Evolutionary conservation across 1,140 invertebrate genomes (phyloP).

Genomic region (Ips typographus): DNA sequence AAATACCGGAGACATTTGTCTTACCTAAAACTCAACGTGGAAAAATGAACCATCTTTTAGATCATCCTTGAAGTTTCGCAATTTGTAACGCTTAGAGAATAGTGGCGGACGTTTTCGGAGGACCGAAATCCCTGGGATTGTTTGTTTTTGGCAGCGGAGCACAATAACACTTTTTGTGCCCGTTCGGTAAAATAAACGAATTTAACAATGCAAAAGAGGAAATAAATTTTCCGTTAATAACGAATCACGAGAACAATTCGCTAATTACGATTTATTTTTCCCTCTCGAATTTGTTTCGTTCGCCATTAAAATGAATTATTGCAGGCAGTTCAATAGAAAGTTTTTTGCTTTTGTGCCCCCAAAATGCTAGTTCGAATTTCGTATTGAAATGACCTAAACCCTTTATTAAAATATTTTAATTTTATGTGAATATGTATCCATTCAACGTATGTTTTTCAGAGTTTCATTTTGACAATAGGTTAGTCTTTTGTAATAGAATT

Average conservation of each 20-base stretch:
- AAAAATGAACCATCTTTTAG: background rate
- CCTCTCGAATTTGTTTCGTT: conserved; percentile 10
- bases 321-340: background rate
- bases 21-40: background rate
- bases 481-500: too few species aligned
- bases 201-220: too few species aligned
- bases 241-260: conserved; percentile 16
- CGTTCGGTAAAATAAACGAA: too few species aligned
- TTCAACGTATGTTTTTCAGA: too few species aligned
- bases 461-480: too few species aligned
- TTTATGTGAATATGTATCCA: too few species aligned
- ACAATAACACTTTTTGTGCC: background rate
- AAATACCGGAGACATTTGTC: background rate
- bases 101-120: too few species aligned
- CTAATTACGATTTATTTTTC: conserved; percentile 23
- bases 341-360: too few species aligned
- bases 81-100: background rate
- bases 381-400: too few species aligned
- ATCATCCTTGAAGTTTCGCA: background rate
- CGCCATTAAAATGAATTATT: conserved; percentile 15
- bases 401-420: too few species aligned
- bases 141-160: background rate
- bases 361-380: too few species aligned
- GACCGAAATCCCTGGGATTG: background rate
- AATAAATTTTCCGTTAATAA: background rate